A percentile compares a stretch with the other conserved stretches of the same genome.
These are phyloP conservation scores for Gymnosoma rotundatum DNA, from an alignment of 2,888 invertebrate species.

Conservation along the genomic window DNA sequence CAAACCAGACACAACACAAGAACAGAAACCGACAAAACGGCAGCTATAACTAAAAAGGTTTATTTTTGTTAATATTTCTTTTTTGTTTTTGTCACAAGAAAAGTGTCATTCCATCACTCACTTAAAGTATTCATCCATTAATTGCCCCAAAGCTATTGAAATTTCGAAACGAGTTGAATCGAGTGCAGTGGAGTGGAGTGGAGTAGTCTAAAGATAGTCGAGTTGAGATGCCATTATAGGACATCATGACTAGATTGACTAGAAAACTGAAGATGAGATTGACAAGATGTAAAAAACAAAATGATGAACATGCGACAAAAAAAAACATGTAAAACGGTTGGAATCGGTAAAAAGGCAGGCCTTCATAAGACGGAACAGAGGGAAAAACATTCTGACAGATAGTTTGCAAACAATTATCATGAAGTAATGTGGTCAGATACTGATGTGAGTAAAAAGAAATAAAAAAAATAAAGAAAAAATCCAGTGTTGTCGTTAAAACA, in stretches of 20 bases:
- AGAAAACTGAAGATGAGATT: slow-evolving; percentile 33
- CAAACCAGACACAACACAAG: slow-evolving; percentile 17
- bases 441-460: slow-evolving; percentile 61
- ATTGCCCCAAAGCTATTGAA: slow-evolving; percentile 80
- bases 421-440: slow-evolving; percentile 72
- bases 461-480: slow-evolving; percentile 44
- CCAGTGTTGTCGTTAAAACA: slow-evolving; percentile 70
- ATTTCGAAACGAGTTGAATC: slow-evolving; percentile 31
- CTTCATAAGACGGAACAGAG: slow-evolving; percentile 2
- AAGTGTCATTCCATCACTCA: slow-evolving; percentile 81
- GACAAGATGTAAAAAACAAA: slow-evolving; percentile 58
- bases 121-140: slow-evolving; percentile 81
- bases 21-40: slow-evolving; percentile 61
- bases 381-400: slow-evolving; percentile 39
- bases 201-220: slow-evolving; percentile 28
- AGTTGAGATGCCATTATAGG: slow-evolving; percentile 63
- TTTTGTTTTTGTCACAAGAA: slow-evolving; percentile 71
- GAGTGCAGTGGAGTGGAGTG: neutral
- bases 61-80: slow-evolving; percentile 26
- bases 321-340: slow-evolving; percentile 68
- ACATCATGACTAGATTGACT: slow-evolving; percentile 59
- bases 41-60: slow-evolving; percentile 8
- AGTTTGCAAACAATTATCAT: slow-evolving; percentile 76
- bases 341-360: slow-evolving; percentile 22
- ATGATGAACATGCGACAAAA: slow-evolving; percentile 35